phyloP scores from a whole-genome alignment of 2,888 invertebrate species.

The Rotaria magnacalcarata region DNA sequence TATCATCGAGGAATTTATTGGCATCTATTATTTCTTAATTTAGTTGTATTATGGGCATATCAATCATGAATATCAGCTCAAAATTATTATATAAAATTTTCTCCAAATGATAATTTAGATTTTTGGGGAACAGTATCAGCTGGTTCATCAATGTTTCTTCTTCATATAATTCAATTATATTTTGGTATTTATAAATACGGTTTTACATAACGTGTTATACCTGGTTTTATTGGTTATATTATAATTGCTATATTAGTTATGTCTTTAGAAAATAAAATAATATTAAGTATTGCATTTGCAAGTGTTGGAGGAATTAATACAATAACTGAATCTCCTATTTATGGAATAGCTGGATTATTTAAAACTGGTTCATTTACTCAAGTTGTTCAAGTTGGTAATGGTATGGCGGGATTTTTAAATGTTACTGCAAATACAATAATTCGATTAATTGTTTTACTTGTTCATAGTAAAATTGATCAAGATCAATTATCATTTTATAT shows the following conservation, averaged over 20 bases:
- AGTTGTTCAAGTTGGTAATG: slow-evolving; percentile 1
- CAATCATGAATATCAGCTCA: not conserved
- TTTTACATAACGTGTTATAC: not conserved
- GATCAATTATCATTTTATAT: not conserved
- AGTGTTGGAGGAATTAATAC: not conserved
- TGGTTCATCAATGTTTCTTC: not conserved
- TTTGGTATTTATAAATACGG: not conserved
- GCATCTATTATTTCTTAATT: not conserved
- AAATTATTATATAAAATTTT: not conserved
- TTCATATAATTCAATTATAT: not conserved
- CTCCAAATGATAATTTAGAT: not conserved
- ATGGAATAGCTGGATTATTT: not conserved
- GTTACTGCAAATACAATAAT: not conserved
- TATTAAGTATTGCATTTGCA: not conserved
- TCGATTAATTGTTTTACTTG: not conserved
- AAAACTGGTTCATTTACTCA: not conserved
- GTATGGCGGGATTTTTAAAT: not conserved
- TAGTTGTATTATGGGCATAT: not conserved
- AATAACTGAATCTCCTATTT: not conserved
- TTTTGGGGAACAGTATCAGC: not conserved
- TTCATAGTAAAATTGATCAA: not conserved
- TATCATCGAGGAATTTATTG: not conserved
- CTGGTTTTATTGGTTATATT: not conserved
- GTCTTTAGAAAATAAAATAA: not conserved
- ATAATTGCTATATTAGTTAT: not conserved